Base-by-base conservation (phyloP, 1,140 invertebrate genomes). In the Anastrepha obliqua region DNA sequence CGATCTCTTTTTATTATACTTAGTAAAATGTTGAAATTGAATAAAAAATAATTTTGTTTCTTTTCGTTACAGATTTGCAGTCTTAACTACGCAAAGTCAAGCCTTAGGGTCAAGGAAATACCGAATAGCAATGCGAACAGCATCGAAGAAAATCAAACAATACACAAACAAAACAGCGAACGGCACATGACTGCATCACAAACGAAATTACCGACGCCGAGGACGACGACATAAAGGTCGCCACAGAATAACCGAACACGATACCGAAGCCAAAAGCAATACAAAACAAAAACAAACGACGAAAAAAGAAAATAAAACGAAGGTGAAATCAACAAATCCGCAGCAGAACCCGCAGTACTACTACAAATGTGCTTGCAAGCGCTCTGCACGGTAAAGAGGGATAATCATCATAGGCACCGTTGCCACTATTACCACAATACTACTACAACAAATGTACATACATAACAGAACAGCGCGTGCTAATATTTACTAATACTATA, bases 21-120 rank as follows among this genome's bases (percentile, higher is more conserved):
- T 86, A 60, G 60, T 60, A 62, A 65, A 29, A 44, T 58, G 13
- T 87, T 39, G 42, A n/a, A 29, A 55, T 11, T 6, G 2, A 55
- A 87, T 11, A 55, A 67, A 17, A 67, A 29, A 39, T 51, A 55
- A 67, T 15, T 20, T 20, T 55, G 51, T 86, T n/a, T 86, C 9
- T 20, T 86, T 7, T 87, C 86, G 1, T 87, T 87, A 67, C 64
- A 87, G 86, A 87, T 87, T 70, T 55, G 6, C 86, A 87, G 55
- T 55, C 39, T 55, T 15, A 87, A 13, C 42, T 39, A n/a, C 15
- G 2, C 44, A 86, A 65, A 65, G 60, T 67, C 42, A 87, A 86
- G 39, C 15, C 62, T 29, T 29, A 70, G 64, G 86, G 47, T 64
- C 65, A 67, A 67, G 60, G 74, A 51, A 58, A 81, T 55, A 55